A percentile compares a stretch with the other conserved stretches of the same genome.
Evolutionary conservation across 2,113 vertebrate genomes (phyloP).

Genomic region (Accipiter cooperii): DNA sequence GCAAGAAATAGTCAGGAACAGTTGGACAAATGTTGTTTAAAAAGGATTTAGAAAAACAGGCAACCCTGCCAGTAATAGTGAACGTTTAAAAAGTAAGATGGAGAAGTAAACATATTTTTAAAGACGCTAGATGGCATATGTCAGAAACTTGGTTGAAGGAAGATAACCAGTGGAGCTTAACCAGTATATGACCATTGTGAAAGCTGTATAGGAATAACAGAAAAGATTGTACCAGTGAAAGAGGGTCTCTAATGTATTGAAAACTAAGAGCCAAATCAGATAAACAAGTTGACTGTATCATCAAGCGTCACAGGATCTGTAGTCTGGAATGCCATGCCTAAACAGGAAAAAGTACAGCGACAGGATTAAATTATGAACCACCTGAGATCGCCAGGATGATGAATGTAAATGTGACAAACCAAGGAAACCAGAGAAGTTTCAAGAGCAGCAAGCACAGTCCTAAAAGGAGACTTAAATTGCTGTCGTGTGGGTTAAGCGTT

Average conservation of each 20-base stretch:
- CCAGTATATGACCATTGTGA: neutral
- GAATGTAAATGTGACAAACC: neutral
- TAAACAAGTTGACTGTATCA: neutral
- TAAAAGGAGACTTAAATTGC: neutral
- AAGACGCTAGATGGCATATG: neutral
- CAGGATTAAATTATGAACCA: neutral
- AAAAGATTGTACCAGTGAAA: neutral
- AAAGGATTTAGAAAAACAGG: neutral
- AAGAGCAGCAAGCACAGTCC: neutral
- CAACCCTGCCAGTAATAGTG: neutral
- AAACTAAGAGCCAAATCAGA: neutral
- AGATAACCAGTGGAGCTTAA: neutral
- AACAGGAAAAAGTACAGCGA: neutral
- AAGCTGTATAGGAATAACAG: neutral
- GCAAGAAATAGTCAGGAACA: neutral
- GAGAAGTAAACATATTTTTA: neutral
- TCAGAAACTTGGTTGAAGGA: neutral
- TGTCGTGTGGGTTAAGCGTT: neutral
- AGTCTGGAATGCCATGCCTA: neutral
- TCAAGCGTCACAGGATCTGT: neutral
- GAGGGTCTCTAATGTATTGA: neutral
- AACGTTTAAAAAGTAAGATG: neutral
- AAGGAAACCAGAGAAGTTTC: neutral
- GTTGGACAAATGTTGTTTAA: neutral
- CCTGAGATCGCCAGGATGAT: neutral